A percentile compares a stretch with the other conserved stretches of the same genome.
Evolutionary conservation across 2,888 invertebrate species (phyloP).

Genomic region (Heliconius erato): DNA sequence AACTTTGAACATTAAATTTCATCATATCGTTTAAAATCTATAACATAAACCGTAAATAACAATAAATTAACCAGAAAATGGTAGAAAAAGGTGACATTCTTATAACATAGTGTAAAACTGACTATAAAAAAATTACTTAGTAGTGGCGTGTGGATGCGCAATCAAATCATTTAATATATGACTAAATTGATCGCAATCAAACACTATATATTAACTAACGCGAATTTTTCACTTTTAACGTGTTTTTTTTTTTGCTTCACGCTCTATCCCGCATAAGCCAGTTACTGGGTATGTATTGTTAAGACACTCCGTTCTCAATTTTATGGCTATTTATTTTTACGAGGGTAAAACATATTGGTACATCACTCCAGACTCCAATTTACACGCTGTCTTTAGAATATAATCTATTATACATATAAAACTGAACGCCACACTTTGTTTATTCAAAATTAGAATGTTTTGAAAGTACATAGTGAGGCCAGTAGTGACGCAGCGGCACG

Average conservation of each 20-base stretch:
- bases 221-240: not conserved
- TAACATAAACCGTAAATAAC: not conserved
- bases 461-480: too few relatives aligned
- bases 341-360: too few relatives aligned
- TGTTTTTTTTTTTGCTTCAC: not conserved
- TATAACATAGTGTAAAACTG: not conserved
- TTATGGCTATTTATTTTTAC: too few relatives aligned
- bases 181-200: constrained; percentile 9
- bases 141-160: constrained; percentile 10
- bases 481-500: too few relatives aligned
- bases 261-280: not conserved
- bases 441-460: too few relatives aligned
- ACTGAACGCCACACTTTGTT: too few relatives aligned
- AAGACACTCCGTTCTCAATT: not conserved
- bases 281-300: not conserved
- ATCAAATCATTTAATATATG: constrained; percentile 4
- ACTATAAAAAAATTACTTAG: constrained; percentile 8
- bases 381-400: too few relatives aligned
- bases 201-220: not conserved
- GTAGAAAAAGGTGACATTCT: not conserved
- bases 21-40: not conserved
- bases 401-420: too few relatives aligned
- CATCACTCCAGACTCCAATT: too few relatives aligned
- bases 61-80: not conserved
- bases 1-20: not conserved